Evolutionary conservation across 1,140 invertebrate species (phyloP).

Genomic region (Tachypleus tridentatus): DNA sequence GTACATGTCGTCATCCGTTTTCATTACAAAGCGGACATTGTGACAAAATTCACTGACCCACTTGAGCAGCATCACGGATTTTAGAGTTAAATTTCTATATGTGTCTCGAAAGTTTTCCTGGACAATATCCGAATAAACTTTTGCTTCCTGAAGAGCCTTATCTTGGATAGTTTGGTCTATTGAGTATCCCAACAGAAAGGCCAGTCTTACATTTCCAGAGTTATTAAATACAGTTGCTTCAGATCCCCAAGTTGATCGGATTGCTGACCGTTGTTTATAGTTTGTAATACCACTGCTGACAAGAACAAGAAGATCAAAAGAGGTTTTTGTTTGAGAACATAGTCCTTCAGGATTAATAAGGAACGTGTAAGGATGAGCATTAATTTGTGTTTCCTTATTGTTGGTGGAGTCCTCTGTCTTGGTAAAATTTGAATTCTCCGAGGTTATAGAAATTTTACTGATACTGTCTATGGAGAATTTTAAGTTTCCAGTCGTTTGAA

Average conservation of each 20-base stretch:
- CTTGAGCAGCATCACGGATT: slow-evolving; percentile 28
- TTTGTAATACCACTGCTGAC: slow-evolving; percentile 57
- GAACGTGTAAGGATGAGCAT: slow-evolving; percentile 4
- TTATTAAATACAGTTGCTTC: slow-evolving; percentile 16
- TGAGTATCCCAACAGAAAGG: slow-evolving; percentile 19
- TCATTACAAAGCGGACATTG: slow-evolving; percentile 41
- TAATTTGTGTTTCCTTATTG: too few relatives aligned
- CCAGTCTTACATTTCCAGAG: slow-evolving; percentile 13
- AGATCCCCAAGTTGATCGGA: slow-evolving; percentile 66
- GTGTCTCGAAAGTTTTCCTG: slow-evolving; percentile 29
- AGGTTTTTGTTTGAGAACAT: slow-evolving; percentile 11
- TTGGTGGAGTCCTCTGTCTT: too few relatives aligned
- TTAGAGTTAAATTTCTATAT: slow-evolving; percentile 32
- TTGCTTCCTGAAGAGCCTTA: slow-evolving; percentile 15
- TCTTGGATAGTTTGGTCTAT: slow-evolving; percentile 6
- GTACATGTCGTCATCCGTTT: slow-evolving; percentile 43
- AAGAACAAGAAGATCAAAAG: slow-evolving; percentile 47
- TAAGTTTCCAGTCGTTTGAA: too few relatives aligned
- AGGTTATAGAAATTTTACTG: too few relatives aligned
- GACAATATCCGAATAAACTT: slow-evolving; percentile 19
- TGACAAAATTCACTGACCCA: slow-evolving; percentile 49
- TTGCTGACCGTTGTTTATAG: slow-evolving; percentile 49
- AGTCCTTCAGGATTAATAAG: slow-evolving; percentile 6
- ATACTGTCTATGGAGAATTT: too few relatives aligned
- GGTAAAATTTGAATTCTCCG: too few relatives aligned